These are phyloP conservation scores for Halichondria panicea DNA, from an alignment of 37 sponge, comb jelly and placozoan genomes.

Conservation along the genomic window DNA sequence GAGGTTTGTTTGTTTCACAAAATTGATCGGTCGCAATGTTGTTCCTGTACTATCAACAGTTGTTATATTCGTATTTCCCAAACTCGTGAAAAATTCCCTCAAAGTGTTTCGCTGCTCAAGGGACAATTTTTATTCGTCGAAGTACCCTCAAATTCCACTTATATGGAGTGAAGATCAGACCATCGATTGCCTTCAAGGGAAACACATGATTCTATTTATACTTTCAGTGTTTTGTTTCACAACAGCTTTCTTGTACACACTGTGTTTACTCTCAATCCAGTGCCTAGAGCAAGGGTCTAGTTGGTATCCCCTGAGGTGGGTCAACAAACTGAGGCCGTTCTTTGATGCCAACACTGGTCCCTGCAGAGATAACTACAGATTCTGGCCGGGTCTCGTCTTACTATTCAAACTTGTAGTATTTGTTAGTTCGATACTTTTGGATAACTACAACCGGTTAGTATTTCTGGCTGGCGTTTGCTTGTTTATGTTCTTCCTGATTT, in stretches of 20 bases:
- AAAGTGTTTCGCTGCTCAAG: background rate
- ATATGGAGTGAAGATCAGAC: conserved; percentile 17
- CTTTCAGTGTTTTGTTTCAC: background rate
- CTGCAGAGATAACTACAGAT: conserved; percentile 2
- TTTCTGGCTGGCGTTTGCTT: background rate
- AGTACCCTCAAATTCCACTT: too few relatives aligned
- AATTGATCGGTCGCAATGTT: conserved; percentile 7
- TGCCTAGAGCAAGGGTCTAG: background rate
- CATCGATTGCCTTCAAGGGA: background rate
- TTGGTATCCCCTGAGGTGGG: conserved; percentile 2
- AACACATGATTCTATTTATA: conserved; percentile 13
- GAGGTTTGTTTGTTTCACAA: background rate
- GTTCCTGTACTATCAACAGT: conserved; percentile 24
- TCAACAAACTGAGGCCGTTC: too few relatives aligned
- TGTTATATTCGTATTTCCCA: conserved; percentile 12
- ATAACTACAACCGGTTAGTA: background rate
- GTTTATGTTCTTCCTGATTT: background rate
- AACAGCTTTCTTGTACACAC: background rate
- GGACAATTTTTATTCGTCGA: background rate
- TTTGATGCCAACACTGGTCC: too few relatives aligned
- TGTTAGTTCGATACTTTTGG: background rate
- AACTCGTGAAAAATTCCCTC: conserved; percentile 6
- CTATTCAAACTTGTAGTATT: background rate
- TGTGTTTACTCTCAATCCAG: conserved; percentile 15
- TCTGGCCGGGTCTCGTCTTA: conserved; percentile 15